phyloP scores from a whole-genome alignment of 1,140 invertebrate genomes.

The Oncopeltus fasciatus region DNA sequence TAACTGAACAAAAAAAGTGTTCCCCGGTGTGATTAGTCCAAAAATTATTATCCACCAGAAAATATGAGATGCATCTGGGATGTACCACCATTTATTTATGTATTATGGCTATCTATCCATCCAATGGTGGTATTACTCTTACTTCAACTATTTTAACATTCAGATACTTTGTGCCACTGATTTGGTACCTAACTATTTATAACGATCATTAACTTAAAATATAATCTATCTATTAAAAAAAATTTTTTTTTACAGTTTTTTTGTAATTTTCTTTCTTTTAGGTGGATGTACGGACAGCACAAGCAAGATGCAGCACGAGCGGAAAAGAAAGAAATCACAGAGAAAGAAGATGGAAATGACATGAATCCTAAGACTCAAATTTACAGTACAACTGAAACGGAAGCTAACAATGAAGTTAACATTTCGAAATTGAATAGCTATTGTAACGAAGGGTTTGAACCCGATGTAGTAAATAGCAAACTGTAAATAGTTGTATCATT shows the following conservation, averaged over 20 bases:
- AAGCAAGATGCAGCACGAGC: conserved; percentile 27
- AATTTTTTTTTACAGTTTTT: not conserved
- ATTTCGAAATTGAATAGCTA: not conserved
- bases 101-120: not conserved
- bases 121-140: not conserved
- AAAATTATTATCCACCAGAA: no score
- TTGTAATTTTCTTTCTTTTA: conserved; percentile 24
- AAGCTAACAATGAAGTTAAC: not conserved
- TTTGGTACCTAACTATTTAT: not conserved
- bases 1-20: no score
- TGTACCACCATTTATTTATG: not conserved
- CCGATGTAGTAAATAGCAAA: conserved; percentile 10
- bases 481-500: no score
- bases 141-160: not conserved
- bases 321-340: not conserved
- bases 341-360: not conserved
- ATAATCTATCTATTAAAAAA: no score
- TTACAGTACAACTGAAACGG: not conserved
- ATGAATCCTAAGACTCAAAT: not conserved
- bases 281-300: conserved; percentile 43
- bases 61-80: no score
- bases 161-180: not conserved
- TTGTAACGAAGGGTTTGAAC: conserved; percentile 6
- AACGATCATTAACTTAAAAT: no score
- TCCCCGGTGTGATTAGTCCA: no score